These are phyloP conservation scores for Drosophila fuyamai DNA, from an alignment of 1,140 invertebrate species.

Conservation along the genomic window DNA sequence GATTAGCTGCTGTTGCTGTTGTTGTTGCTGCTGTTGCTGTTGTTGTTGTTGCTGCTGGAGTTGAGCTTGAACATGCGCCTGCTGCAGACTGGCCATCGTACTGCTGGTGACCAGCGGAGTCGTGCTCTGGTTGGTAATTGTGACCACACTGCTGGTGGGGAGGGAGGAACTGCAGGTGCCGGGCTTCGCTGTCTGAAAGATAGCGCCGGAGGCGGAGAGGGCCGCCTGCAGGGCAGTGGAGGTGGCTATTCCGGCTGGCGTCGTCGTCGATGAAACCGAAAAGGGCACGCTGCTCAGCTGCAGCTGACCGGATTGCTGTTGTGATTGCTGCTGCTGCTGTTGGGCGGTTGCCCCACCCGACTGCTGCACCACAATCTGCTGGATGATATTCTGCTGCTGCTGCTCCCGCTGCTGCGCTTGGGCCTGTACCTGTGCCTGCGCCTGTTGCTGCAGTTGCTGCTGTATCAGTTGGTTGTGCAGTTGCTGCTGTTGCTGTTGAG, in stretches of 20 bases:
- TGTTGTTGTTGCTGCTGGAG: constrained; percentile 64
- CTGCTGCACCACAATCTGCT: constrained; percentile 75
- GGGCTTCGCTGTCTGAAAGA: constrained; percentile 61
- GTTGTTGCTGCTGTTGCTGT: constrained; percentile 63
- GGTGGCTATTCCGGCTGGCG: constrained; percentile 82
- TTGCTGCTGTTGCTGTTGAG: constrained; percentile 71
- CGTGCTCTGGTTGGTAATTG: constrained; percentile 70
- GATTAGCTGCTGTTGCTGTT: constrained; percentile 64
- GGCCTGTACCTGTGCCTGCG: constrained; percentile 51
- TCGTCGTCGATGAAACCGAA: constrained; percentile 85
- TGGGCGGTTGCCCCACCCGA: constrained; percentile 62
- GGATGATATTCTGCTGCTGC: constrained; percentile 78
- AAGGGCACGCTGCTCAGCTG: constrained; percentile 74
- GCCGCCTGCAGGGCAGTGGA: constrained; percentile 72
- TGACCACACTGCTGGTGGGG: constrained; percentile 73
- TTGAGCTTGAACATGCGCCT: constrained; percentile 62
- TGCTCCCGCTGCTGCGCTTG: constrained; percentile 65
- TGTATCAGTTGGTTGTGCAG: constrained; percentile 79
- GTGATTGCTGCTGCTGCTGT: constrained; percentile 34
- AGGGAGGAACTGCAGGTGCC: constrained; percentile 48
- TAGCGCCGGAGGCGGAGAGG: constrained; percentile 47
- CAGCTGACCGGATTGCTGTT: constrained; percentile 43
- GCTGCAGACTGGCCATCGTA: constrained; percentile 65
- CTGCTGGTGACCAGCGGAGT: constrained; percentile 76
- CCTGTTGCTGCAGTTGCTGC: constrained; percentile 80